These are phyloP conservation scores for Drosophila peninsularis DNA, from an alignment of 2,888 invertebrate genomes.

Conservation along the genomic window DNA sequence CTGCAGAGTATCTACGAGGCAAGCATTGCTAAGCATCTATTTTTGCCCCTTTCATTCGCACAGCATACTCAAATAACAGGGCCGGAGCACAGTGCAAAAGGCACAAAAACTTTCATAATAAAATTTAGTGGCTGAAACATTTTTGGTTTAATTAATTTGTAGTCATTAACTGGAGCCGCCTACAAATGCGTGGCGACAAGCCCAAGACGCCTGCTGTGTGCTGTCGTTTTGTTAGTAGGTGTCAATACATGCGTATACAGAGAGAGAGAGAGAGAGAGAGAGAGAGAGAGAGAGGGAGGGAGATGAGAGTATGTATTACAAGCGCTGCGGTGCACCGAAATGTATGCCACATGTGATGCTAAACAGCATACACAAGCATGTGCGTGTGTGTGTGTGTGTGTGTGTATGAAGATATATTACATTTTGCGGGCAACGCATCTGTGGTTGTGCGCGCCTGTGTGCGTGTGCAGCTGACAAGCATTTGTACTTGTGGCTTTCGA, in stretches of 20 bases:
- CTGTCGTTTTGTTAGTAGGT: conserved; percentile 47
- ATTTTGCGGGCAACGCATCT: conserved; percentile 41
- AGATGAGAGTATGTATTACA: conserved; percentile 28
- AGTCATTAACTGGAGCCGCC: conserved; percentile 65
- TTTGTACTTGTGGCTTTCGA: conserved; percentile 69
- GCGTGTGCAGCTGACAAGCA: conserved; percentile 49
- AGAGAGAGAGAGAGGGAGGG: background rate
- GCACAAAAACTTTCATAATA: conserved; percentile 48
- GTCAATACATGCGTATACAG: conserved; percentile 43
- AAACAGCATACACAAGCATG: conserved; percentile 32
- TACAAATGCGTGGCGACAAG: conserved; percentile 27
- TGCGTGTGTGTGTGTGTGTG: conserved; percentile 2
- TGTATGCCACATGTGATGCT: conserved; percentile 60
- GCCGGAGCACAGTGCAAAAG: conserved; percentile 23
- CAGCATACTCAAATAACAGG: background rate
- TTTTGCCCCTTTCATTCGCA: background rate
- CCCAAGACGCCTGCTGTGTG: conserved; percentile 34
- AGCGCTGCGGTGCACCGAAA: conserved; percentile 63
- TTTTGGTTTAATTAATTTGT: conserved; percentile 76
- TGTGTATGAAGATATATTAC: conserved; percentile 64
- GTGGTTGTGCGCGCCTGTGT: conserved; percentile 20
- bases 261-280: conserved; percentile 14
- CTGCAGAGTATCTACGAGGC: background rate
- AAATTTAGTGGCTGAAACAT: conserved; percentile 57
- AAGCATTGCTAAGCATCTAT: background rate